Conservation (phyloP, 2,113 vertebrate species). For the Xenotilapia flavipinnis region DNA sequence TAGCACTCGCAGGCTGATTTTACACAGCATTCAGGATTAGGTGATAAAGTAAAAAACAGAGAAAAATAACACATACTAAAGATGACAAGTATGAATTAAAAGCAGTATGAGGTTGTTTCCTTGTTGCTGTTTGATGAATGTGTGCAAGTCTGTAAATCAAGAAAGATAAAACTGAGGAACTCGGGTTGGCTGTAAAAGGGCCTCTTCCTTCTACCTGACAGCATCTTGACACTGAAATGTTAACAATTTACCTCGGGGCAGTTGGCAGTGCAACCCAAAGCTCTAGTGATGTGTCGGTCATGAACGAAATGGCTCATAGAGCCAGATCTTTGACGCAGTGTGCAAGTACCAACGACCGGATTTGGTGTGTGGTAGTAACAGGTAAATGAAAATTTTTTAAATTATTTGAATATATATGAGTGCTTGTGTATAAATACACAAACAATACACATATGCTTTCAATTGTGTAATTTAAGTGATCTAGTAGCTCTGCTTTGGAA, state of each 20-base stretch:
- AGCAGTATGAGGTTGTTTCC: background rate
- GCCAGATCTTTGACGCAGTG: background rate
- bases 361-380: too few species aligned
- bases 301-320: too few species aligned
- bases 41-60: background rate
- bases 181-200: background rate
- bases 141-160: background rate
- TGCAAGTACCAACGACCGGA: background rate
- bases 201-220: background rate
- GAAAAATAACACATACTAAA: background rate
- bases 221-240: background rate
- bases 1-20: background rate
- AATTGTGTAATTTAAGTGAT: too few species aligned
- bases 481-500: too few species aligned
- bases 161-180: background rate
- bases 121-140: background rate
- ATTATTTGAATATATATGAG: too few species aligned
- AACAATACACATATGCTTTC: too few species aligned
- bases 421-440: too few species aligned
- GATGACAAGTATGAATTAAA: background rate
- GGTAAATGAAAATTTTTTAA: too few species aligned
- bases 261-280: background rate
- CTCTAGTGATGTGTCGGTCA: background rate
- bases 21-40: background rate
- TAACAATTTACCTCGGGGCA: background rate